Evolutionary conservation across 1,140 invertebrate genomes (phyloP), one percentile per base, ranked within the genome.

Genomic region (Neodiprion pinetum): DNA sequence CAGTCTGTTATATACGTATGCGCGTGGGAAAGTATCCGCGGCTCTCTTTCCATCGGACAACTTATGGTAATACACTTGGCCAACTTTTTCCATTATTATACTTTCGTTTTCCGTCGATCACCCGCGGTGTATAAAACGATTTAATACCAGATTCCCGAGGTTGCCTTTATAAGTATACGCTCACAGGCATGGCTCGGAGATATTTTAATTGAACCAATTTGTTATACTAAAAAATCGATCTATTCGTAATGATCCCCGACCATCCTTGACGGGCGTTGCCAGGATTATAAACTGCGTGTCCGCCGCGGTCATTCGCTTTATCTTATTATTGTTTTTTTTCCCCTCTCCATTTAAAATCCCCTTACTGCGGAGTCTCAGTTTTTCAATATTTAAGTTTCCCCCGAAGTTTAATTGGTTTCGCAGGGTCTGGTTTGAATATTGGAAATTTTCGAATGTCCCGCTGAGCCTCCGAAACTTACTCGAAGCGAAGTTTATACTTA

Each of bases 201-300:
- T 61, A 61, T 61, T 61, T 11, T 61, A 61, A 61, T 61, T 12
- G 11, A 9, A 61, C 11, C 53, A 61, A 61, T 61, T 61, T 61
- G 53, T 40, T 40, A 40, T 7, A 61, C 53, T 61, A 4, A 7
- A 61, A 61, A 7, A 61, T 61, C 53, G 53, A 61, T 61, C 53
- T 12, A 61, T 61, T 61, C 53, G 53, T 40, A 40, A 40, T 40
- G 28, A 40, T 40, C 28, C 28, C 28, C 28, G 28, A 0, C 2
- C 28, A 5, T 40, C 1, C 28, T 40, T 40, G 28, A 40, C 28
- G 28, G 28, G 28, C 28, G 1, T 5, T 40, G 28, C 76, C 77
- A 75, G 73, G 77, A 75, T 40, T 40, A 40, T 80, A 78, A 80
- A 79, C 76, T 75, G 70, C 67, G 67, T 28, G 5, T 40, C 28